A percentile compares a stretch with the other conserved stretches of the same genome.
Conservation (phyloP, 2,113 vertebrate species). For the Recurvirostra avosetta region DNA sequence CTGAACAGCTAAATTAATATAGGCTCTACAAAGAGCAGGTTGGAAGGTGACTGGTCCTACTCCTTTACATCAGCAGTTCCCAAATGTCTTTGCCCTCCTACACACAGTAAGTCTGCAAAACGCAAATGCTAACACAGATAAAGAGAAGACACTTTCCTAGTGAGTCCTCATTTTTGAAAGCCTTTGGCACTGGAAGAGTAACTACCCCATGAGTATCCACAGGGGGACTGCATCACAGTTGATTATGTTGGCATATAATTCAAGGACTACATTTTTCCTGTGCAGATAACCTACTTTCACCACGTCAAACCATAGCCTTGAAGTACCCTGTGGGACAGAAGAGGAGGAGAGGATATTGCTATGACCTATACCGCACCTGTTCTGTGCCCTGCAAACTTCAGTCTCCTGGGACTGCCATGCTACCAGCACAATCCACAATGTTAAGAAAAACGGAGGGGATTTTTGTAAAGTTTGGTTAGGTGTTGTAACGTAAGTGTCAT, state of each 20-base stretch:
- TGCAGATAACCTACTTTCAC: neutral
- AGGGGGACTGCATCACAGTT: neutral
- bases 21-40: neutral
- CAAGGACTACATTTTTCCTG: neutral
- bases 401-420: neutral
- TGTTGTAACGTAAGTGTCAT: neutral
- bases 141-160: neutral
- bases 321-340: neutral
- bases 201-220: neutral
- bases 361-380: rapidly evolving
- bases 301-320: rapidly evolving
- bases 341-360: neutral
- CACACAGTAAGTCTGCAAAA: neutral
- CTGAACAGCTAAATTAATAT: neutral
- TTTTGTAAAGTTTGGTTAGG: neutral
- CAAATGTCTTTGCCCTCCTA: neutral
- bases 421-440: neutral
- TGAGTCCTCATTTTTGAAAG: neutral
- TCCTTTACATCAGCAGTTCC: neutral
- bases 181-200: neutral
- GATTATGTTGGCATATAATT: neutral
- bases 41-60: neutral
- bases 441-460: neutral
- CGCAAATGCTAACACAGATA: neutral
- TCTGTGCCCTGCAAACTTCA: neutral